Conservation (phyloP, 2,888 invertebrate genomes). For the Aphodius sticticus region DNA sequence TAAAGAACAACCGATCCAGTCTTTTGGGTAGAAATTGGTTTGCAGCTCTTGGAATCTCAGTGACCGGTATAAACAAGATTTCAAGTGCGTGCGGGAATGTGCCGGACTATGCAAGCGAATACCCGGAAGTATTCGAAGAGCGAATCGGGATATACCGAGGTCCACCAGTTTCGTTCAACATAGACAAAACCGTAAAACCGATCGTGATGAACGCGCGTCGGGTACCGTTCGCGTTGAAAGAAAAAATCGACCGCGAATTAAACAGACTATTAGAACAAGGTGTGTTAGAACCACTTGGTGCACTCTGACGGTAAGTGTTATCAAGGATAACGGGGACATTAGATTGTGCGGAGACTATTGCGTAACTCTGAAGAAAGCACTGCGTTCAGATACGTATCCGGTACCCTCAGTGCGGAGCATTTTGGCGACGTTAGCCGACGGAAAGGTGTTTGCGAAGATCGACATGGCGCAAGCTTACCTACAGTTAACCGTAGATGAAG, state of each 20-base stretch:
- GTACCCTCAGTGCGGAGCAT: constrained; percentile 4
- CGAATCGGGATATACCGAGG: too few relatives aligned
- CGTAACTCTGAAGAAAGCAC: constrained; percentile 48
- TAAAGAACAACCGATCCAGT: too few relatives aligned
- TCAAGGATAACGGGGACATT: constrained; percentile 27
- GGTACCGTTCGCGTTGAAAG: constrained; percentile 39
- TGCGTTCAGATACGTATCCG: constrained; percentile 45
- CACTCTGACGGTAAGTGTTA: constrained; percentile 45
- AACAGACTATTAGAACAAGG: constrained; percentile 40
- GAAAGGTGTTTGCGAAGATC: constrained; percentile 51
- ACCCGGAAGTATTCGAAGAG: too few relatives aligned
- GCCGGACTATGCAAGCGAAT: too few relatives aligned
- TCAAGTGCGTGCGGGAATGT: too few relatives aligned
- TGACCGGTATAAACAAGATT: too few relatives aligned
- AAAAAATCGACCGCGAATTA: constrained; percentile 41
- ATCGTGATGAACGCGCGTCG: constrained; percentile 32
- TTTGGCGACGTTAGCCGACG: constrained; percentile 43
- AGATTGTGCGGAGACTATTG: constrained; percentile 47
- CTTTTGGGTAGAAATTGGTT: too few relatives aligned
- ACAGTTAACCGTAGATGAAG: constrained; percentile 50
- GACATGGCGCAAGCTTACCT: constrained; percentile 54
- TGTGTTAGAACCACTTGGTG: constrained; percentile 46
- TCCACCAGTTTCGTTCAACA: constrained; percentile 32
- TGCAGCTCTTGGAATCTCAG: too few relatives aligned
- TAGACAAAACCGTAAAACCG: constrained; percentile 22